Evolutionary conservation across 2,113 vertebrate genomes (phyloP), one percentile per base, ranked within the genome.

Genomic region (Hippocampus comes): DNA sequence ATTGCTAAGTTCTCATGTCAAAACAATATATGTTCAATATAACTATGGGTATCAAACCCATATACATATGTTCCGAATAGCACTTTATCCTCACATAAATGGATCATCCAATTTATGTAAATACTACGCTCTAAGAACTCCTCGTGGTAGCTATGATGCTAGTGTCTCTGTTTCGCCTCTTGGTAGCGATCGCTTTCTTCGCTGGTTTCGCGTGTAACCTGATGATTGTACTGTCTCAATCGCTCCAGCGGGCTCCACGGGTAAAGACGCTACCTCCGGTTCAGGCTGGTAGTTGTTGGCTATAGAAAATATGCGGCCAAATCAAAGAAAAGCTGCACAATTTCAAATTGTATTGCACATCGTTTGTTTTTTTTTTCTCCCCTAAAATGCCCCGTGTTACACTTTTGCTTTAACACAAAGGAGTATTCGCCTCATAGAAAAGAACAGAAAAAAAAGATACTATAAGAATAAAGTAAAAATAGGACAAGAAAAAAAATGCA

Each of bases 241-340:
- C 83, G 96, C 96, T 93, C 92, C 95, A 57, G 87, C 83, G 73
- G 88, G 86, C 73, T 95, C 96, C 86, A 92, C 94, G n/a, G 94
- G 94, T 92, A 97, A 93, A 78, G 95, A 91, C 81, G 93, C 95
- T 93, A 98, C 90, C 86, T 96, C 95, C 78, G 94, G 94, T 86
- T 94, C 95, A 73, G 96, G 95, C 74, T 91, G 94, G 93, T 93
- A 95, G 84, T 87, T 93, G 94, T 91, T 93, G 94, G 94, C 94
- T 96, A 66, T 27, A 95, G 93, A 94, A 95, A 94, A 94, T 94
- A 95, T 94, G 84, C 85, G 93, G 93, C 96, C 94, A 93, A 61
- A 95, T 95, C 94, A 93, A 95, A 94, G 93, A 78, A 88, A 89
- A 78, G 86, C 90, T 90, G 84, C 86, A 91, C 77, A 91, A 71